Evolutionary conservation across 1,140 invertebrate genomes (phyloP), one percentile per base, ranked within the genome.

Genomic region (Procambarus virginalis): DNA sequence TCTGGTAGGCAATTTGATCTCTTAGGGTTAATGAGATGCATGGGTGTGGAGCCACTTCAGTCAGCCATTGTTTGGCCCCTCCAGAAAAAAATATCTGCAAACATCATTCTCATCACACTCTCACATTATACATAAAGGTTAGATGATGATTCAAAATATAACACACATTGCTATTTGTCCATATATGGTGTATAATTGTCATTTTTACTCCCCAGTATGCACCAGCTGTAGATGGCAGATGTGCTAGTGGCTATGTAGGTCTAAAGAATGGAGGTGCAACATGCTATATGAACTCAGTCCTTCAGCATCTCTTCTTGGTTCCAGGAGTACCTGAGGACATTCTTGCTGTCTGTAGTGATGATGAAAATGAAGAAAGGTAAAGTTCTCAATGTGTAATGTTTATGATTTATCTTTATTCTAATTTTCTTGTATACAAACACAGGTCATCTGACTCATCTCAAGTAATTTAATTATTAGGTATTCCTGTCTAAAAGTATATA

Each of bases 211-310:
- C 90, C 12, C 79, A 95, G 92, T 95, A 94, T 92, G 92, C 95
- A 75, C 95, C 95, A 55, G 93, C 94, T 22, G 94, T 95, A 49
- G 94, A 94, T 51, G 94, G 94, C 9, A 93, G 95, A 58, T 94
- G 94, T 22, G 83, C 93, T 8, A 94, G 94, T 92, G 94, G 95
- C 34, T 95, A 95, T 93, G 95, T 96, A 45, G 95, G 95, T 22
- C 92, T 96, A 82, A 96, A 95, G 93, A 96, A 96, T 94, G 95
- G 95, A 85, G 95, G 95, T 78, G 95, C 95, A 22, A 96, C 95
- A 6, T 96, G 95, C 92, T 96, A 96, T 93, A 96, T 96, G 95
- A 96, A 96, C 93, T 95, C 95, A 68, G 95, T 96, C 20, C 93
- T 96, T 82, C 95, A 96, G 91, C 95, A 95, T 93, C 92, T 95